Base-by-base conservation (phyloP, 2,797 vertebrate species). In the Lateolabrax maculatus region DNA sequence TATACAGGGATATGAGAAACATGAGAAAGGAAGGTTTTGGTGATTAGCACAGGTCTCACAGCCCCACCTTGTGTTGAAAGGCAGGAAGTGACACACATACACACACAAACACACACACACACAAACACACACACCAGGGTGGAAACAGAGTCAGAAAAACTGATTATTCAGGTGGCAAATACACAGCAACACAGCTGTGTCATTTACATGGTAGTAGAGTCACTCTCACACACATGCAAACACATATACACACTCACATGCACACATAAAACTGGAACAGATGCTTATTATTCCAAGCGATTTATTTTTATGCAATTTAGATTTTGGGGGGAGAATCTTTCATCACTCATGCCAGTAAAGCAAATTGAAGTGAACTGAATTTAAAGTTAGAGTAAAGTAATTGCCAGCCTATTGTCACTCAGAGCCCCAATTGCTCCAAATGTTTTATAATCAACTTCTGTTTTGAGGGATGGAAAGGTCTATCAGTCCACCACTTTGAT, bases 51-150 rank as follows among this genome's bases (percentile, higher is more conserved):
- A 89, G 77, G 93, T 91, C 86, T 89, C 74, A 91, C 86, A 94
- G 94, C 93, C 37, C 92, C 93, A 90, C 85, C 95, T 92, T 69
- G 93, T 94, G 95, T 84, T 91, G 79, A 84, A 57, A 65, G 34
- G 9, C 49, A 70, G 82, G 69, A 80, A 88, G 66, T 87, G 72
- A 48, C 60, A 36, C 61, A 25, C 39, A 62, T n/a, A 21, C 43
- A 73, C 39, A 74, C 51, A 65, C 29, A 66, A 52, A 71, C 46
- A 62, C 31, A 64, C 46, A 68, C 62, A 52, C 11, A 67, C 34
- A 48, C n/a, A 70, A 6, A 48, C n/a, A 66, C 31, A 43, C 9
- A 51, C 1, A 57, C 11, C 27, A 23, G 52, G 1, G n/a, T 74
- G 49, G 8, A 60, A 31, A 74, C 25, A 51, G 27, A 37, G 25